These are phyloP conservation scores for Neomorphus geoffroyi DNA, from an alignment of 2,797 vertebrate species.

Conservation along the genomic window DNA sequence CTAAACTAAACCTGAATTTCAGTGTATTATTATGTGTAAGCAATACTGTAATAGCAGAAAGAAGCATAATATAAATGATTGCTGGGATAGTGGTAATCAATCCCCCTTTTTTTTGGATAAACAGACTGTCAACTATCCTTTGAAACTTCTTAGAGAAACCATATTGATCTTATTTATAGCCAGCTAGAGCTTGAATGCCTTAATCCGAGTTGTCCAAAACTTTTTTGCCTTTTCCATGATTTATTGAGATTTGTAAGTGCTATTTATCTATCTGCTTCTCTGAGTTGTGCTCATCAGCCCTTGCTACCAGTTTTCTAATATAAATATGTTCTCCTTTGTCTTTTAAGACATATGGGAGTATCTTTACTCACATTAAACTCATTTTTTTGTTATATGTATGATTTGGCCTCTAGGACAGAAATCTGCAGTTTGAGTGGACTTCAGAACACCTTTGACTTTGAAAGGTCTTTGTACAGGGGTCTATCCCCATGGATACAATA, in stretches of 20 bases:
- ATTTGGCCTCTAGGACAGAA: not conserved
- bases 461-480: not conserved
- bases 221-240: not conserved
- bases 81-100: not conserved
- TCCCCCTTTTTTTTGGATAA: not conserved
- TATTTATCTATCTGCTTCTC: not conserved
- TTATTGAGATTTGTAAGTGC: not conserved
- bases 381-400: not conserved
- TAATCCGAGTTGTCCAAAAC: not conserved
- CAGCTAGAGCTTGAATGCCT: not conserved
- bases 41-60: not conserved
- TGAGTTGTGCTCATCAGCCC: not conserved
- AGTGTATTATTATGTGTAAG: not conserved
- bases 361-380: not conserved
- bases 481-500: not conserved
- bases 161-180: conserved; percentile 26
- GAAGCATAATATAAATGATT: not conserved
- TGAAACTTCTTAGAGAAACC: conserved; percentile 2
- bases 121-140: not conserved
- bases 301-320: not conserved
- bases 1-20: not conserved
- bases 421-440: not conserved
- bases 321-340: not conserved
- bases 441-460: not conserved
- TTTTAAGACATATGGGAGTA: not conserved